Base-by-base conservation (phyloP, 2,888 invertebrate species). In the Congeria kusceri region DNA sequence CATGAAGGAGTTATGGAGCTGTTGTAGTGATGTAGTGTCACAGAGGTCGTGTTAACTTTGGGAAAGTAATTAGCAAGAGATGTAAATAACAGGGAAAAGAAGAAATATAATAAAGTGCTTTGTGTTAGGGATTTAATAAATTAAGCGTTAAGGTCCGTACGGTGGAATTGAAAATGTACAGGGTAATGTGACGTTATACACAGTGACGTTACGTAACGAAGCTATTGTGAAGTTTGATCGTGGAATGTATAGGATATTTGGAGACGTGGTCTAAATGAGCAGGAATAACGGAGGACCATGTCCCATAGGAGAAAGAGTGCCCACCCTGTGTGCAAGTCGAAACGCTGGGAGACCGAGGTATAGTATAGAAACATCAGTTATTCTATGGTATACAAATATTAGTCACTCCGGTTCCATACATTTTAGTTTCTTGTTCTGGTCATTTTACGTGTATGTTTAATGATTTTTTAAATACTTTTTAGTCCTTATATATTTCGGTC, bases 301-400 rank as follows among this genome's bases (percentile, higher is more conserved):
- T 85, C 88, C 9, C 86, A 88, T 61, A 67, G 89, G 32, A 77
- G 89, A 62, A 89, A 89, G 74, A 88, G 86, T 84, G 80, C 88
- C 0, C 86, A 86, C 44, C 89, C 89, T 11, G 67, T 85, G 59
- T 86, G 83, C 70, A 87, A 87, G 62, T 77, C 83, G 18, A 39
- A 39, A 39, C 39, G 39, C 39, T 39, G 9, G 3, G 39, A 39
- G 39, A 39, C 39, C 9, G 39, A 39, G 39, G 39, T 39, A 39
- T 11, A n/a, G n/a, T n/a, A n/a, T n/a, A n/a, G n/a, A n/a, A n/a
- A n/a, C n/a, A n/a, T n/a, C n/a, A n/a, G n/a, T n/a, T n/a, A n/a
- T n/a, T n/a, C n/a, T n/a, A n/a, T n/a, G n/a, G n/a, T n/a, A n/a
- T n/a, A n/a, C n/a, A n/a, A n/a, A n/a, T n/a, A n/a, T n/a, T n/a